These are phyloP conservation scores for Cnemophilus loriae DNA, from an alignment of 2,113 vertebrate genomes.

Conservation along the genomic window DNA sequence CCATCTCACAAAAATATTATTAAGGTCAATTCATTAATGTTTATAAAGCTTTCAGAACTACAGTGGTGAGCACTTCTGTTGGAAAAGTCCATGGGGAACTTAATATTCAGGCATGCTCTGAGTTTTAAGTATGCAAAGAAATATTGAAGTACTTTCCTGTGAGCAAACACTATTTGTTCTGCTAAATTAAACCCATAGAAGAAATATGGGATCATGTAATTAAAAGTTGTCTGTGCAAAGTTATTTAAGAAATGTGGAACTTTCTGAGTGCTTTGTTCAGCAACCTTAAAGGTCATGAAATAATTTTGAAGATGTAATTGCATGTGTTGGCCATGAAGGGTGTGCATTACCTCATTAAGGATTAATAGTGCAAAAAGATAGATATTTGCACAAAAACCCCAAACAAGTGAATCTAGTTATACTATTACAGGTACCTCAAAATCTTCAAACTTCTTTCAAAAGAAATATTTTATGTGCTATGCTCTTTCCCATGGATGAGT, in stretches of 20 bases:
- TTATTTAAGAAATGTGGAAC: not conserved
- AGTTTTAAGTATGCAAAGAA: not conserved
- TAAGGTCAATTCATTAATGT: not conserved
- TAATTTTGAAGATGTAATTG: not conserved
- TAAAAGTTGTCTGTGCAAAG: not conserved
- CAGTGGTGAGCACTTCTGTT: not conserved
- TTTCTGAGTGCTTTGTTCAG: not conserved
- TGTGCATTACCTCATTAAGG: not conserved
- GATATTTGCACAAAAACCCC: not conserved
- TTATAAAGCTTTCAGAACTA: constrained; percentile 7
- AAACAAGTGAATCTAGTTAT: not conserved
- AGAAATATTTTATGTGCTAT: not conserved
- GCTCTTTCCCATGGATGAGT: not conserved
- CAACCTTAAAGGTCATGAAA: not conserved
- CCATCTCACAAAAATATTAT: not conserved
- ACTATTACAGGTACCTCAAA: not conserved
- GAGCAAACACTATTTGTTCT: not conserved
- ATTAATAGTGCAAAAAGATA: not conserved
- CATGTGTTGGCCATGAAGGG: not conserved
- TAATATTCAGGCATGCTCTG: not conserved
- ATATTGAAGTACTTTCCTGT: not conserved
- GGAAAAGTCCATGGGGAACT: not conserved
- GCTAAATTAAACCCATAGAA: not conserved
- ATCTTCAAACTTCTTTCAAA: not conserved
- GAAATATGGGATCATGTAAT: not conserved